phyloP scores from a whole-genome alignment of 2,888 invertebrate species.

The Dynastes hyllus region DNA sequence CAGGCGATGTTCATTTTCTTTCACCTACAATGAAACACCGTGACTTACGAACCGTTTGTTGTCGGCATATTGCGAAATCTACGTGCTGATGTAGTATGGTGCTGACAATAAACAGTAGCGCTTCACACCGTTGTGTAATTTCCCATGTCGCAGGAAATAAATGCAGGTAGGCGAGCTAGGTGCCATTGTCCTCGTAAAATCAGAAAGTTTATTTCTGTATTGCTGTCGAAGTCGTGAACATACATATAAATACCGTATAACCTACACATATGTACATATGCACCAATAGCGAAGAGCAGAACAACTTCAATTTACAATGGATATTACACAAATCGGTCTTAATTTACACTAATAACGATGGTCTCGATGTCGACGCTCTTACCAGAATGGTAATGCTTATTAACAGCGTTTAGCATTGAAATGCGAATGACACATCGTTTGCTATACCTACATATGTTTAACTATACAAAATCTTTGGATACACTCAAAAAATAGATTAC shows the following conservation, averaged over 20 bases:
- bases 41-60: conserved; percentile 26
- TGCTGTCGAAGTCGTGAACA: conserved; percentile 19
- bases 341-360: conserved; percentile 21
- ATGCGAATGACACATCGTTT: neutral
- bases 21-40: conserved; percentile 8
- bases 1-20: conserved; percentile 13
- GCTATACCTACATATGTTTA: neutral
- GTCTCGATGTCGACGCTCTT: conserved; percentile 12
- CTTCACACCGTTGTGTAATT: conserved; percentile 46
- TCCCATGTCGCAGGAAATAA: conserved; percentile 43
- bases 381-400: neutral
- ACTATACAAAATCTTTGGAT: too few species aligned
- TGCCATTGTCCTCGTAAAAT: conserved; percentile 48
- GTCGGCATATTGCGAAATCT: conserved; percentile 20
- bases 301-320: conserved; percentile 7
- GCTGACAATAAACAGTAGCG: conserved; percentile 27
- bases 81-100: neutral
- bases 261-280: neutral
- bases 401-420: neutral
- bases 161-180: conserved; percentile 42
- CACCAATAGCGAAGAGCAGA: neutral
- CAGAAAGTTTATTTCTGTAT: conserved; percentile 33
- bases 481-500: too few species aligned
- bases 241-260: too few species aligned
- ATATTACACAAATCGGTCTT: neutral